Percentiles rank a stretch among this genome's conserved stretches.
phyloP scores from a whole-genome alignment of 2,888 invertebrate species.

The Mythimna pallens region DNA sequence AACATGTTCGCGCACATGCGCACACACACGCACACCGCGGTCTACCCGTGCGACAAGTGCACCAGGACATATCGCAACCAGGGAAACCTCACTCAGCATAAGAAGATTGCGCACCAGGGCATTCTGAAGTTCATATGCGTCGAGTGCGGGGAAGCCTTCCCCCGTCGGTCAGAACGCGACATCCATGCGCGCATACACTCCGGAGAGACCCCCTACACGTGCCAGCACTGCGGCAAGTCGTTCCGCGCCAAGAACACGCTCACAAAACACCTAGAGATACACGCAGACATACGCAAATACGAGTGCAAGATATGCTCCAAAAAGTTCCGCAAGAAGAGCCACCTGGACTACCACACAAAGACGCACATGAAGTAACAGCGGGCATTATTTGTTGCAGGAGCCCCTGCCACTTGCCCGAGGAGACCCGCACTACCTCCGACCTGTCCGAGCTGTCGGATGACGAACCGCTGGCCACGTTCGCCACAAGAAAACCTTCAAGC shows the following conservation, averaged over 20 bases:
- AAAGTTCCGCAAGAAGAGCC: constrained; percentile 80
- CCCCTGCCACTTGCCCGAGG: constrained; percentile 57
- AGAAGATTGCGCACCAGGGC: constrained; percentile 82
- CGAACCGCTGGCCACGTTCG: constrained; percentile 75
- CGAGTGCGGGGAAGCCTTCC: constrained; percentile 87
- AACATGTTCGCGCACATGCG: constrained; percentile 86
- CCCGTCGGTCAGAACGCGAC: constrained; percentile 80
- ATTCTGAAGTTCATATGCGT: constrained; percentile 82
- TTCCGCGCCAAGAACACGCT: constrained; percentile 80
- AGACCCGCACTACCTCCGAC: constrained; percentile 35
- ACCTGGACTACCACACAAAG: constrained; percentile 80
- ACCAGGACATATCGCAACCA: constrained; percentile 83
- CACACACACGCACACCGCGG: constrained; percentile 72
- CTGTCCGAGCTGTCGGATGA: constrained; percentile 70
- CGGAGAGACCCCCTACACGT: constrained; percentile 84
- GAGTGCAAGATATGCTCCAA: constrained; percentile 78
- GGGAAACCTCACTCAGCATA: constrained; percentile 85
- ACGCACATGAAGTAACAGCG: constrained; percentile 78
- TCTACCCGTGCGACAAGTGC: constrained; percentile 83
- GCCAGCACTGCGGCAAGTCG: constrained; percentile 81
- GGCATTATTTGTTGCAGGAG: constrained; percentile 84
- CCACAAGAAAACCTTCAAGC: constrained; percentile 63
- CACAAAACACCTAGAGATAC: constrained; percentile 77
- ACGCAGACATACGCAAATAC: constrained; percentile 76
- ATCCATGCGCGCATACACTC: constrained; percentile 85